These are phyloP conservation scores for Callosobruchus maculatus DNA, from an alignment of 2,888 invertebrate species.

Conservation along the genomic window DNA sequence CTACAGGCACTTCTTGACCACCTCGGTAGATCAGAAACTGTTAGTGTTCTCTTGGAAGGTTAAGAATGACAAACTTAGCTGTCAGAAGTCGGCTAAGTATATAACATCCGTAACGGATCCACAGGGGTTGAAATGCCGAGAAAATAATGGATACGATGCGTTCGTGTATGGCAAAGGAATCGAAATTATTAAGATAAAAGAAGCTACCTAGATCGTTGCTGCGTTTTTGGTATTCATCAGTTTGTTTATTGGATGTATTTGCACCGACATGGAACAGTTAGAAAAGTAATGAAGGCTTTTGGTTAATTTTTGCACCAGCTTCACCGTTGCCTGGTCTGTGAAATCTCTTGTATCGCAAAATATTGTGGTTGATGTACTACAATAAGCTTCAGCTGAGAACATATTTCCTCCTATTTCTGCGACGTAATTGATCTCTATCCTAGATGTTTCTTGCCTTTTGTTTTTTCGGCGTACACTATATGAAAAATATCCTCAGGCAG, in stretches of 20 bases:
- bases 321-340: too few relatives aligned
- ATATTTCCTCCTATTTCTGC: too few relatives aligned
- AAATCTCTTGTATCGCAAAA: too few relatives aligned
- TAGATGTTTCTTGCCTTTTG: too few relatives aligned
- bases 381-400: too few relatives aligned
- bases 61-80: conserved; percentile 37
- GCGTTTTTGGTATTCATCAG: background rate
- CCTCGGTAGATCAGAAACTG: conserved; percentile 65
- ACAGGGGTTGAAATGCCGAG: conserved; percentile 55
- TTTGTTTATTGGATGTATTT: background rate
- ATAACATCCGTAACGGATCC: conserved; percentile 63
- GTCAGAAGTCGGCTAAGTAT: conserved; percentile 48
- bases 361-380: too few relatives aligned
- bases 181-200: conserved; percentile 36
- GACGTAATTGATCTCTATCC: too few relatives aligned
- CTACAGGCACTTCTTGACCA: conserved; percentile 51
- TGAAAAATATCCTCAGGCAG: too few relatives aligned
- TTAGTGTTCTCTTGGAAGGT: conserved; percentile 51
- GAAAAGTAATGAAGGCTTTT: background rate
- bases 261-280: background rate
- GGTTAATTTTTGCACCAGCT: too few relatives aligned
- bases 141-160: conserved; percentile 34
- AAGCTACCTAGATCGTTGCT: background rate
- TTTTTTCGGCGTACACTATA: too few relatives aligned
- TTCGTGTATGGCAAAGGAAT: conserved; percentile 56